A percentile compares a stretch with the other conserved stretches of the same genome.
These are phyloP conservation scores for Scaptomyza flava DNA, from an alignment of 2,888 invertebrate species.

Conservation along the genomic window DNA sequence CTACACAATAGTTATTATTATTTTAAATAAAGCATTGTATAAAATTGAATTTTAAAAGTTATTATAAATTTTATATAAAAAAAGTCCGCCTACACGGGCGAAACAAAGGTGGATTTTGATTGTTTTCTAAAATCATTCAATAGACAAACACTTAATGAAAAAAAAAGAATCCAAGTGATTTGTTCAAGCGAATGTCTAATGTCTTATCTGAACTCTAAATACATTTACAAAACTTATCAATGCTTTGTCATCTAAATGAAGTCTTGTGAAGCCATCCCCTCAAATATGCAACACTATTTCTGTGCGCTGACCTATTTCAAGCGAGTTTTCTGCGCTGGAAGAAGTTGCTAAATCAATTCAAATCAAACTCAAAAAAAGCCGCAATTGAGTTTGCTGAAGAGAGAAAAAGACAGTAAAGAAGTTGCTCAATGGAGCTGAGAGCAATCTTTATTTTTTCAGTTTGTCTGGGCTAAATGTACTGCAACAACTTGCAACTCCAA, in stretches of 20 bases:
- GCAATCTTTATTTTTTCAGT: conserved; percentile 31
- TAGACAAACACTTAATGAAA: no score
- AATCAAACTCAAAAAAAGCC: conserved; percentile 38
- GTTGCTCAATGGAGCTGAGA: conserved; percentile 51
- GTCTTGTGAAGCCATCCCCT: conserved; percentile 18
- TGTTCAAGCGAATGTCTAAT: neutral
- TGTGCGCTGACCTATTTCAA: conserved; percentile 53
- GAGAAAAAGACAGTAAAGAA: conserved; percentile 2
- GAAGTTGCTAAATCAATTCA: conserved; percentile 41
- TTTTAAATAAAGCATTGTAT: no score
- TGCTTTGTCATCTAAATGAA: conserved; percentile 43
- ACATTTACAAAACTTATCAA: conserved; percentile 22
- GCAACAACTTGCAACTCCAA: conserved; percentile 49
- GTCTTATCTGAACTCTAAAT: neutral
- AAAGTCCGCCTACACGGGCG: no score
- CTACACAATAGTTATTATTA: no score
- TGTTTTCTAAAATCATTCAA: no score
- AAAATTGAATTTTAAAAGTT: no score
- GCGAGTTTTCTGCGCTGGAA: conserved; percentile 3
- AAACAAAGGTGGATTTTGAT: no score
- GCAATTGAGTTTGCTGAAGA: conserved; percentile 11
- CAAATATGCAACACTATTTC: conserved; percentile 41
- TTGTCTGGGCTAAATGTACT: conserved; percentile 42
- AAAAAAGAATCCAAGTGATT: no score
- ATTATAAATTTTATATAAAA: no score